phyloP scores from a whole-genome alignment of 2,113 vertebrate species.

The Rhineura floridana region DNA sequence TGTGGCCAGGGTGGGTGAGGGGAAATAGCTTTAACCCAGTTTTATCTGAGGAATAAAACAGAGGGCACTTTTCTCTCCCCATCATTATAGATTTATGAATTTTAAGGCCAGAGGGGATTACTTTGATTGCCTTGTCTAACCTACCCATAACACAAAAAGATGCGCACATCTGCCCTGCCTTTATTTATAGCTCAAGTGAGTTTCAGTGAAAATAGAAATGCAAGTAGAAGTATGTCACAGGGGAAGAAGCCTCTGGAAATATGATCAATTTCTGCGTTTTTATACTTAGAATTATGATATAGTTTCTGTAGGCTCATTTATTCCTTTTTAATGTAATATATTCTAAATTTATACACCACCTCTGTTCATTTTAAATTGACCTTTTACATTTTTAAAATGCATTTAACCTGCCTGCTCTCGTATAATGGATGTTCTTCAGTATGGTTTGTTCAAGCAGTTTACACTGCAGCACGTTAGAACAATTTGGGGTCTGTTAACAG shows the following conservation, averaged over 20 bases:
- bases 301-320: neutral
- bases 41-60: neutral
- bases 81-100: conserved; percentile 16
- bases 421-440: neutral
- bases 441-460: neutral
- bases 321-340: neutral
- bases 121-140: neutral
- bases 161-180: neutral
- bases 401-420: neutral
- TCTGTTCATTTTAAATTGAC: neutral
- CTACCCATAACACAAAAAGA: neutral
- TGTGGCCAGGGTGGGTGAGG: neutral
- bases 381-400: neutral
- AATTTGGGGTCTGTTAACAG: neutral
- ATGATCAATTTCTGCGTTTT: neutral
- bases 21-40: neutral
- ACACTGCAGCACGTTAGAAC: neutral
- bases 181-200: conserved; percentile 8
- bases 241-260: neutral
- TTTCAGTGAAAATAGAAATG: neutral
- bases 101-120: conserved; percentile 7
- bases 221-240: neutral
- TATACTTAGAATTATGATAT: neutral
- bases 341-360: neutral
- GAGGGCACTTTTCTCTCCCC: neutral